Conservation (phyloP, 2,113 vertebrate genomes). For the Sinocyclocheilus rhinocerous region DNA sequence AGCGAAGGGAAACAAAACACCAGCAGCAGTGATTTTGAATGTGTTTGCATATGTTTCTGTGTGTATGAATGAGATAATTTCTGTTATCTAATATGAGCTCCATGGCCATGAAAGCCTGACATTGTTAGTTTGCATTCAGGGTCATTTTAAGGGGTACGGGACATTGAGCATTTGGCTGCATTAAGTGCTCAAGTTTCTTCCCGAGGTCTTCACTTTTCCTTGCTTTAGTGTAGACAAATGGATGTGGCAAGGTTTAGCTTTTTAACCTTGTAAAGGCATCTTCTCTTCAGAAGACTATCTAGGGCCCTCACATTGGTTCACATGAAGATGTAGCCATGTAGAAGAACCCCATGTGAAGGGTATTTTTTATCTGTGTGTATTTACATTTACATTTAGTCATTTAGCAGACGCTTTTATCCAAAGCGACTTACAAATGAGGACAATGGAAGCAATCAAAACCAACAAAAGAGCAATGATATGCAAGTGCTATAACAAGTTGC, state of each 20-base stretch:
- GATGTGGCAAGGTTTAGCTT: neutral
- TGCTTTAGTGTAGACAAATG: neutral
- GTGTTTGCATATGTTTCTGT: slow-evolving; percentile 14
- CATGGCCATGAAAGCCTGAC: neutral
- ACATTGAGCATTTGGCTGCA: neutral
- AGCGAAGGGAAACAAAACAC: neutral
- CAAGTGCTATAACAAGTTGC: too few relatives aligned
- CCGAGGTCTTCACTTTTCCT: neutral
- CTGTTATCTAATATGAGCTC: slow-evolving; percentile 6
- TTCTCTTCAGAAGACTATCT: neutral
- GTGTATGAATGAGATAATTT: neutral
- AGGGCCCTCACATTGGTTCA: neutral
- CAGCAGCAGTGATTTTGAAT: neutral
- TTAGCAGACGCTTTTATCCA: too few relatives aligned
- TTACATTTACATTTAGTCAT: too few relatives aligned
- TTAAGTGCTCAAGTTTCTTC: slow-evolving; percentile 6
- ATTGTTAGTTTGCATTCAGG: slow-evolving; percentile 15
- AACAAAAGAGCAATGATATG: too few relatives aligned
- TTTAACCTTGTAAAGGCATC: neutral
- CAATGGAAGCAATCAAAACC: too few relatives aligned
- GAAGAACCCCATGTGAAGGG: neutral
- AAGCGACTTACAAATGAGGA: too few relatives aligned
- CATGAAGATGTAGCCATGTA: neutral
- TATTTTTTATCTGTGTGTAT: neutral
- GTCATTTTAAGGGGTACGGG: slow-evolving; percentile 10